Base-by-base conservation (phyloP, 1,140 invertebrate genomes). In the Ectropis grisescens region DNA sequence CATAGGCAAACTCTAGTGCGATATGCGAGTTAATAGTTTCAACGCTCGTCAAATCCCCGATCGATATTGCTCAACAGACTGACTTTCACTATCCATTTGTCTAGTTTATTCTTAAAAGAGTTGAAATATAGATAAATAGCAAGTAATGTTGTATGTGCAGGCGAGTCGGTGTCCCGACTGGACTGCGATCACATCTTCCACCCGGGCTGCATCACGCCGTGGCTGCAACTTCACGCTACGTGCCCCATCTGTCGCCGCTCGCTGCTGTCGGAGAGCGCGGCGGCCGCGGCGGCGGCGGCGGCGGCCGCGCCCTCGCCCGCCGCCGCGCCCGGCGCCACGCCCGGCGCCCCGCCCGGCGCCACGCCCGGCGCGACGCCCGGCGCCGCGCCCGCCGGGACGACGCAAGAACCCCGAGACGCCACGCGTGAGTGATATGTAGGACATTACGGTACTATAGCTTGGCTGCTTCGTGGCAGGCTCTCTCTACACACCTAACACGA, bases 181-280 rank as follows among this genome's bases (percentile, higher is more conserved):
- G 89, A 93, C 16, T 99, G 97, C 84, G 76, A 91, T 57, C 97
- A 99, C 82, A 84, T 96, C 28, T 98, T 95, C 84, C 97, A 99
- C 81, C 87, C 90, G 66, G 86, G 89, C 22, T 99, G 97, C 66
- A 98, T 99, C 65, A 86, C 93, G 54, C 95, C 95, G 28, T 99
- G 97, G 97, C 83, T 99, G 46, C 90, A 96, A 86, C 82, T 97
- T 85, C 95, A 98, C 84, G 95, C 93, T 37, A 98, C 95, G 5
- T 98, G 96, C 81, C 96, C 96, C 27, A 94, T 98, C 55, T 98
- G 96, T 82, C 87, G 96, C 42, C 93, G 95, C 82, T 88, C 87
- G 60, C 84, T 94, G 53, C 85, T 88, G 43, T 84, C 85, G 40
- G 49, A 43, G 8, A 28, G 32, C 12, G 28, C 43, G 13, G 26